These are phyloP conservation scores for Balearica regulorum DNA, from an alignment of 2,797 vertebrate genomes.

Conservation along the genomic window DNA sequence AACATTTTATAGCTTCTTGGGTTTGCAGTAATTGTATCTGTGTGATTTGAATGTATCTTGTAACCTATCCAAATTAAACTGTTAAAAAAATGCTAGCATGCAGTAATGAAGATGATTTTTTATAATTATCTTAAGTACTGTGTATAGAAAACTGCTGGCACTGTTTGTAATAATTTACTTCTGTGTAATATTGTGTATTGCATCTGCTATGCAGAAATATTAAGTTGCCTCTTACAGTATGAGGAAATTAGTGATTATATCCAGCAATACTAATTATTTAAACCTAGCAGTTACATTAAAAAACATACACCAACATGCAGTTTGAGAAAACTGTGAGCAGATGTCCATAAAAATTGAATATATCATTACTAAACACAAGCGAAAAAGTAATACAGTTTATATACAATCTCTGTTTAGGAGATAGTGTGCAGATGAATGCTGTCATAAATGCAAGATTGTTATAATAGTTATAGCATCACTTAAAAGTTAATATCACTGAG, in stretches of 20 bases:
- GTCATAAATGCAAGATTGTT: conserved; percentile 55
- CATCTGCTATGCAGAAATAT: conserved; percentile 73
- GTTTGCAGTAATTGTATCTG: conserved; percentile 74
- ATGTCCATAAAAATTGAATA: conserved; percentile 60
- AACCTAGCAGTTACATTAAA: conserved; percentile 63
- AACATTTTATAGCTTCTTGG: conserved; percentile 74
- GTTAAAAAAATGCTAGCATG: conserved; percentile 72
- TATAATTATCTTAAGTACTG: conserved; percentile 77
- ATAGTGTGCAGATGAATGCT: conserved; percentile 30
- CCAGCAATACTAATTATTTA: conserved; percentile 69
- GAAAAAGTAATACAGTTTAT: conserved; percentile 36
- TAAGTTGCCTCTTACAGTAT: conserved; percentile 68
- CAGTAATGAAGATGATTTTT: conserved; percentile 78
- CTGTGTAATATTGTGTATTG: conserved; percentile 67
- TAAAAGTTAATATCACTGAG: conserved; percentile 63
- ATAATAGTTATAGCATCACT: conserved; percentile 53
- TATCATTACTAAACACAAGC: conserved; percentile 52
- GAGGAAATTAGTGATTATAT: conserved; percentile 69
- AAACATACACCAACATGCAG: conserved; percentile 41
- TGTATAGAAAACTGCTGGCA: conserved; percentile 75
- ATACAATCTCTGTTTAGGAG: conserved; percentile 43
- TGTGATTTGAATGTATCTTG: conserved; percentile 74
- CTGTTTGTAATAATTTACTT: conserved; percentile 75
- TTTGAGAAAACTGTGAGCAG: conserved; percentile 47
- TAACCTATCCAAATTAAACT: conserved; percentile 78